A percentile compares a stretch with the other conserved stretches of the same genome.
These are phyloP conservation scores for Zhuqinia jingwanae DNA, from an alignment of 2,888 invertebrate genomes.

Conservation along the genomic window DNA sequence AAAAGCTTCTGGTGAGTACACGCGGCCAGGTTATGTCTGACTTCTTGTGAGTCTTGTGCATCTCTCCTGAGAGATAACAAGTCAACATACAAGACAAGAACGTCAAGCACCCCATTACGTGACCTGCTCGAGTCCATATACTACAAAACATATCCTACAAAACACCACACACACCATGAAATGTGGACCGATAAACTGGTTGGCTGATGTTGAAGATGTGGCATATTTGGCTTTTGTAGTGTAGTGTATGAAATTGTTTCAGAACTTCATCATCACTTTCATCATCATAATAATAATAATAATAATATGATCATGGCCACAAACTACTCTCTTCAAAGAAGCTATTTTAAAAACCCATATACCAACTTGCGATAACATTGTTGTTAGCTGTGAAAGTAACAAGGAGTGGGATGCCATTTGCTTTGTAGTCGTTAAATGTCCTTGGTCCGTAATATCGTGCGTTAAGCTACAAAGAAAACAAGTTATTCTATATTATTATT, in stretches of 20 bases:
- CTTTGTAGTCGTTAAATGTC: conserved; percentile 39
- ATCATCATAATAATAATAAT: conserved; percentile 3
- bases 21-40: neutral
- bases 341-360: no score
- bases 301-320: conserved; percentile 14
- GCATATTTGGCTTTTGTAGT: conserved; percentile 25
- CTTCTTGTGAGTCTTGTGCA: neutral
- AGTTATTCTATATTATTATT: neutral
- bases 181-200: neutral
- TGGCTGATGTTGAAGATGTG: neutral
- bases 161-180: neutral
- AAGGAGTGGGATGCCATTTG: neutral
- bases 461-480: conserved; percentile 21
- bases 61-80: conserved; percentile 36
- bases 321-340: neutral
- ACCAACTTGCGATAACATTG: neutral
- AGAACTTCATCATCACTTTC: conserved; percentile 46
- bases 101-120: neutral
- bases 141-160: no score
- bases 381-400: neutral
- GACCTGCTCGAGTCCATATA: no score
- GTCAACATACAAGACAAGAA: neutral
- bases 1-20: neutral
- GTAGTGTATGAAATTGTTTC: conserved; percentile 41
- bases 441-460: neutral